Base-by-base conservation (phyloP, 2,113 vertebrate genomes). In the Alaudala cheleensis region DNA sequence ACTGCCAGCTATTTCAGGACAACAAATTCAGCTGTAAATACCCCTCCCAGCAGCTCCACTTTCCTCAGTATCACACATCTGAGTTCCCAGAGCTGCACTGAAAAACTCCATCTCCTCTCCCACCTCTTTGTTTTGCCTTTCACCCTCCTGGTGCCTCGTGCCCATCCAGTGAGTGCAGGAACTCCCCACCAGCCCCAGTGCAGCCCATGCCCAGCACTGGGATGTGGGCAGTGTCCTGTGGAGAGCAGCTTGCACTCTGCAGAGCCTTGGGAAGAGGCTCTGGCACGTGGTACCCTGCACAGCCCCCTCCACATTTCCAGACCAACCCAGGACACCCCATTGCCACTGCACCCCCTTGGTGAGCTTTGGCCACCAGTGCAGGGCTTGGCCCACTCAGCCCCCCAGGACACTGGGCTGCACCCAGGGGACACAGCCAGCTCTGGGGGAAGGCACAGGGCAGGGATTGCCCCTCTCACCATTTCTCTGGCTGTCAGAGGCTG, bases 381-480 rank as follows among this genome's bases (percentile, higher is more conserved):
- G 57, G 33, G 57, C 50, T 66, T 24, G 40, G 19, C 60, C 12
- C 66, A 14, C 23, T 74, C 61, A 66, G 29, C 24, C 56, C 14
- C 26, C 33, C 34, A 21, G 40, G 17, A 54, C 49, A 42, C 2
- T 19, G 57, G 23, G 69, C 10, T 65, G 82, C 22, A 74, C 40
- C 37, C 42, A 31, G 1, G 7, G 86, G 40, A 31, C 50, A 57
- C 3, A 47, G 40, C 15, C 67, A 77, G 45, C 45, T 70, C 37
- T 29, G 8, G 44, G 28, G 47, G 28, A 49, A 78, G 57, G 28
- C 56, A 81, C 1, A 1, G 42, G 0, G 7, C 22, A 67, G 47
- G 37, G 12, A 40, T 4, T 0, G 0, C 17, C n/a, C 23, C 40
- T 71, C 17, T 24, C 24, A 28, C 25, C n/a, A 13, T 31, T 65